A percentile compares a stretch with the other conserved stretches of the same genome.
Evolutionary conservation across 2,797 vertebrate genomes (phyloP).

Genomic region (Coendou prehensilis): DNA sequence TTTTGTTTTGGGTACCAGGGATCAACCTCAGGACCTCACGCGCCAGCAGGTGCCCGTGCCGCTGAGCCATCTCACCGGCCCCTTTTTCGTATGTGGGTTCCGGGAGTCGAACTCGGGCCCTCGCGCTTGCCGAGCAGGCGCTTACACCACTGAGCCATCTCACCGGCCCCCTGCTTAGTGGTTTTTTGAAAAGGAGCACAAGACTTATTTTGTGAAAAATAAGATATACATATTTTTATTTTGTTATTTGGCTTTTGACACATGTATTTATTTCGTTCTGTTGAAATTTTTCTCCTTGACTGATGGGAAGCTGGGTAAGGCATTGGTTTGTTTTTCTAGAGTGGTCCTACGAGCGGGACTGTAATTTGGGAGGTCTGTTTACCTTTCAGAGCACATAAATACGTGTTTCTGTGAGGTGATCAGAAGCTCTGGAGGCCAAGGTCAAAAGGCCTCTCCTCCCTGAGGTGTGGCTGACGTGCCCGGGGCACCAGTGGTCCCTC

Average conservation of each 20-base stretch:
- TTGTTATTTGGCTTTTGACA: conserved; percentile 17
- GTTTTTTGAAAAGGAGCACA: conserved; percentile 29
- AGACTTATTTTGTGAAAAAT: background rate
- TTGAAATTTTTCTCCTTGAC: background rate
- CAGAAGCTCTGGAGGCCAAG: background rate
- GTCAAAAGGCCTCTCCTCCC: background rate
- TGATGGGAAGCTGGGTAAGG: conserved; percentile 15
- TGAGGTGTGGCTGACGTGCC: background rate
- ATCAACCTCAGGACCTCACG: background rate
- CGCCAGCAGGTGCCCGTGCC: too few relatives aligned
- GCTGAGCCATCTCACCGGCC: background rate
- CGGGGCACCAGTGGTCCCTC: background rate
- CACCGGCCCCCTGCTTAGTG: background rate
- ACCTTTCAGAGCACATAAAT: background rate
- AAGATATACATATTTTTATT: background rate
- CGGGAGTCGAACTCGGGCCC: background rate
- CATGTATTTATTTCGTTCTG: background rate
- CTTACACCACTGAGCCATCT: background rate
- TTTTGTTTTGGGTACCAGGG: background rate
- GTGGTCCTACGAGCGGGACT: background rate
- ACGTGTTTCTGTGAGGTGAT: background rate
- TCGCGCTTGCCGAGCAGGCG: too few relatives aligned
- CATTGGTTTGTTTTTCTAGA: conserved; percentile 2
- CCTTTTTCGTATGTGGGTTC: background rate
- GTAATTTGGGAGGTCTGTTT: background rate